A percentile compares a stretch with the other conserved stretches of the same genome.
Evolutionary conservation across 2,113 vertebrate species (phyloP).

Genomic region (Agelaius phoeniceus): DNA sequence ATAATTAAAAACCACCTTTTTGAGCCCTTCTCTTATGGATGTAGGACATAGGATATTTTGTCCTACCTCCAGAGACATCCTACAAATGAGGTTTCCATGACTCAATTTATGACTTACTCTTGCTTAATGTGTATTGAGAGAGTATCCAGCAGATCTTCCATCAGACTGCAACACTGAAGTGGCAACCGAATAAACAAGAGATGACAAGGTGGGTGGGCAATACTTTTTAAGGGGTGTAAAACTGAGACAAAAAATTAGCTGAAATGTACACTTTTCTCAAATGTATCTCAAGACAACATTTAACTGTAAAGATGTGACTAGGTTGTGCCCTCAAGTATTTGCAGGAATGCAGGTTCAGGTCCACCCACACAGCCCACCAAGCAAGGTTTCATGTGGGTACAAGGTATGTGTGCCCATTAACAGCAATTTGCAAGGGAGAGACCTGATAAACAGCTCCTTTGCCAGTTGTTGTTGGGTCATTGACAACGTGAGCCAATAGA

Average conservation of each 20-base stretch:
- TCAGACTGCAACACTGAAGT: neutral
- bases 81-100: neutral
- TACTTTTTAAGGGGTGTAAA: neutral
- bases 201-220: neutral
- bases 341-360: neutral
- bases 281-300: neutral
- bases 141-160: neutral
- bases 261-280: neutral
- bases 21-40: neutral
- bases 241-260: neutral
- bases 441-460: neutral
- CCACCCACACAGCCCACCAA: conserved; percentile 5
- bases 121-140: neutral
- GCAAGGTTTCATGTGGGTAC: neutral
- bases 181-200: neutral
- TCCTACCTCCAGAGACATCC: neutral
- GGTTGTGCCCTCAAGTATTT: neutral
- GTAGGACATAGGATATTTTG: neutral
- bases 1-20: neutral
- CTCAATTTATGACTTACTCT: neutral
- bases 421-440: conserved; percentile 4
- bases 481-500: neutral
- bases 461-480: neutral
- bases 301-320: neutral
- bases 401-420: neutral